Evolutionary conservation across 2,888 invertebrate species (phyloP).

Genomic region (Bursaphelenchus okinawaensis): DNA sequence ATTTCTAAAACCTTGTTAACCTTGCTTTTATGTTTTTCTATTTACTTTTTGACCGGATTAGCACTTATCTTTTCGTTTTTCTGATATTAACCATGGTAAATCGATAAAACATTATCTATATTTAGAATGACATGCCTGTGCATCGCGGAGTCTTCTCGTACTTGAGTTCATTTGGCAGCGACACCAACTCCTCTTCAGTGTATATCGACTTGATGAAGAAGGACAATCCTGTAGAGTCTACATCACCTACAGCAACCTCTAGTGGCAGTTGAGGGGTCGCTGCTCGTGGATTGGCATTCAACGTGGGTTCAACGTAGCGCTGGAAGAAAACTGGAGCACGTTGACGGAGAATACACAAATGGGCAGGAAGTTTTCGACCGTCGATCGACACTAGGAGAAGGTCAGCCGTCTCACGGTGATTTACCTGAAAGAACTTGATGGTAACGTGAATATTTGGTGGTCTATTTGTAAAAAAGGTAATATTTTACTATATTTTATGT

Average conservation of each 20-base stretch:
- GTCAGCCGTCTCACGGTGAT: conserved; percentile 43
- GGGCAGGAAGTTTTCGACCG: conserved; percentile 49
- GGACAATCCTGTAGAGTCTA: conserved; percentile 47
- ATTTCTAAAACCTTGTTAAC: no score
- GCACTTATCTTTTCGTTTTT: no score
- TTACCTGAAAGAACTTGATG: conserved; percentile 37
- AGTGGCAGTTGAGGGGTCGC: conserved; percentile 16
- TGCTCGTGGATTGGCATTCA: conserved; percentile 30
- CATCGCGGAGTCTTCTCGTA: background rate
- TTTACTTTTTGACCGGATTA: no score
- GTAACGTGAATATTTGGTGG: no score
- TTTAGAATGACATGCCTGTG: background rate
- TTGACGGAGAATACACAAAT: conserved; percentile 45
- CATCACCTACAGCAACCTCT: conserved; percentile 50
- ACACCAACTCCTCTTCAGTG: conserved; percentile 8
- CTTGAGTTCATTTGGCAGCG: background rate
- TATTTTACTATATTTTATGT: no score
- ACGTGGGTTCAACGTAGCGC: conserved; percentile 46
- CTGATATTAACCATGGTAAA: background rate
- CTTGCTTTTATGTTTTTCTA: no score
- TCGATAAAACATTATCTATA: background rate
- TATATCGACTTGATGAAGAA: conserved; percentile 47
- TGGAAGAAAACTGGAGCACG: conserved; percentile 53
- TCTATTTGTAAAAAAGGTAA: no score
- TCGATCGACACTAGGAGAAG: conserved; percentile 48